Percentiles rank a stretch among this genome's conserved stretches.
Conservation (phyloP, 2,113 vertebrate genomes). For the Tachysurus fulvidraco region DNA sequence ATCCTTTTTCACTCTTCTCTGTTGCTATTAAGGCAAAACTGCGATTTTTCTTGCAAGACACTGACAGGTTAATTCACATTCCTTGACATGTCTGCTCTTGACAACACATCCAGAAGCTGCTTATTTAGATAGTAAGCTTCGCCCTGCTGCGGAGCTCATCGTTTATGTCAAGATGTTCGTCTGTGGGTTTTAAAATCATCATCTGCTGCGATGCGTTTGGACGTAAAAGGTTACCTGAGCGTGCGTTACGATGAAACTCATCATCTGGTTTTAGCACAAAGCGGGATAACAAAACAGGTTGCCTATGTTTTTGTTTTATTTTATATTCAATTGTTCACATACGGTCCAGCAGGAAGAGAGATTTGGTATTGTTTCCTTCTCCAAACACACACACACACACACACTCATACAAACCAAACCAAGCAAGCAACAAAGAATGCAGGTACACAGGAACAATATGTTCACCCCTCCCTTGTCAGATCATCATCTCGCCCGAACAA, state of each 20-base stretch:
- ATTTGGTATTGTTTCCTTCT: neutral
- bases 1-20: neutral
- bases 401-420: neutral
- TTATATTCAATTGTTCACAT: neutral
- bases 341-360: neutral
- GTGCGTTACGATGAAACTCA: neutral
- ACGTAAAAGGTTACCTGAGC: neutral
- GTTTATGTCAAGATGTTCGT: neutral
- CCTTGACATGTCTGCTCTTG: slow-evolving; percentile 70
- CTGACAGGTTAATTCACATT: slow-evolving; percentile 60
- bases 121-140: neutral
- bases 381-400: neutral
- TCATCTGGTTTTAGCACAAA: neutral
- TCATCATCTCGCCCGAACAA: neutral
- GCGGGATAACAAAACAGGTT: neutral
- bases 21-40: neutral
- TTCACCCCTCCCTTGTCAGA: slow-evolving; percentile 29
- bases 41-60: slow-evolving; percentile 3
- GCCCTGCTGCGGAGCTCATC: slow-evolving; percentile 4
- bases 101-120: slow-evolving; percentile 51
- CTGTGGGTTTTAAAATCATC: neutral
- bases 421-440: neutral
- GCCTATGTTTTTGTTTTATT: neutral
- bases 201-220: neutral
- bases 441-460: neutral